Evolutionary conservation across 1,140 invertebrate genomes (phyloP).

Genomic region (Amyelois transitella): DNA sequence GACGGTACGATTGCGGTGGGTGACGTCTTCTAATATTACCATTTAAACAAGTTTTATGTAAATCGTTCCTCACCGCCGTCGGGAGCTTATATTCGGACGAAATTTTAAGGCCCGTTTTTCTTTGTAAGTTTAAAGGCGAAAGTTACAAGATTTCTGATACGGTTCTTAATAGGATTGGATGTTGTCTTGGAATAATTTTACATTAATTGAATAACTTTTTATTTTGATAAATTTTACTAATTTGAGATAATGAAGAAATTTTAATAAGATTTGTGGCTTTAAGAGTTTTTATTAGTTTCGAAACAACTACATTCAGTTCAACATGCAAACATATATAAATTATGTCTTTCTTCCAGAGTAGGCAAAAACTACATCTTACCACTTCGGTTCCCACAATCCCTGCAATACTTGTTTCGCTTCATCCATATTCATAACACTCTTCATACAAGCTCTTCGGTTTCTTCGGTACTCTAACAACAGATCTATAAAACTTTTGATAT

Average conservation of each 20-base stretch:
- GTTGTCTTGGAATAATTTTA: constrained; percentile 48
- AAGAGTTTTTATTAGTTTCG: too few relatives aligned
- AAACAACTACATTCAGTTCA: too few relatives aligned
- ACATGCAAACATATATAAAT: too few relatives aligned
- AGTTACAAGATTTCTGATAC: constrained; percentile 60
- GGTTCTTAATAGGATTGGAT: constrained; percentile 54
- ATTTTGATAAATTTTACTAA: constrained; percentile 10
- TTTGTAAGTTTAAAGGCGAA: constrained; percentile 55
- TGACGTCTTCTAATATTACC: constrained; percentile 65
- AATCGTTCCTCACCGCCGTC: constrained; percentile 50
- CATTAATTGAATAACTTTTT: constrained; percentile 54
- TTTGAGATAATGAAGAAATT: too few relatives aligned
- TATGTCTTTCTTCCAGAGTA: too few relatives aligned
- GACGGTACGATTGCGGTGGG: constrained; percentile 46
- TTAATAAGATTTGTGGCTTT: neutral
- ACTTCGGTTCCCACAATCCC: too few relatives aligned
- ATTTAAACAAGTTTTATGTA: constrained; percentile 75
- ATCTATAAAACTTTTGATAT: too few relatives aligned
- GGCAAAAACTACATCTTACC: too few relatives aligned
- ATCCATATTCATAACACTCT: too few relatives aligned
- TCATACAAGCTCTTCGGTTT: too few relatives aligned
- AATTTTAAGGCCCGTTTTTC: constrained; percentile 56
- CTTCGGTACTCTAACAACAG: too few relatives aligned
- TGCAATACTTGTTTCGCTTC: too few relatives aligned
- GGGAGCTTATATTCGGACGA: constrained; percentile 60